Evolutionary conservation across 2,113 vertebrate species (phyloP).

Genomic region (Rhagologus leucostigma): DNA sequence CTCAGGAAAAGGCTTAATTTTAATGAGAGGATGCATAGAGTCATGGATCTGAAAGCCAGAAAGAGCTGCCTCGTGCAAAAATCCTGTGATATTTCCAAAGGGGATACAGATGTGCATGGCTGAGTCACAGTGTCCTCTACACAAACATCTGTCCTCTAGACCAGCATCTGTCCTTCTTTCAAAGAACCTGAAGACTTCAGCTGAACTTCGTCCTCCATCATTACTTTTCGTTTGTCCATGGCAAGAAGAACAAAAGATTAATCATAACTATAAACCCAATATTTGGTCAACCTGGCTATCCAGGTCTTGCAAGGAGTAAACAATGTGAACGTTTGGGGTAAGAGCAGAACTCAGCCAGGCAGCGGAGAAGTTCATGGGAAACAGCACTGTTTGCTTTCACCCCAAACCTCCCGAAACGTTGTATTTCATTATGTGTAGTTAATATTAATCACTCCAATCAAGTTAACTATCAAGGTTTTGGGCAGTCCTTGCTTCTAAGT

Average conservation of each 20-base stretch:
- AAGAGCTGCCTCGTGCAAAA: not conserved
- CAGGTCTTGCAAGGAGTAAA: not conserved
- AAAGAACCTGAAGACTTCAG: not conserved
- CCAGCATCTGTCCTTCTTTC: not conserved
- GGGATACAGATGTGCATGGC: not conserved
- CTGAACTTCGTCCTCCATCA: not conserved
- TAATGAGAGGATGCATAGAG: not conserved
- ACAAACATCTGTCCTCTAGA: not conserved
- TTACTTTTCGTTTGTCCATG: not conserved
- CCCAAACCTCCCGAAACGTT: not conserved
- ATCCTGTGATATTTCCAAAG: not conserved
- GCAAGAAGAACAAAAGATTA: not conserved
- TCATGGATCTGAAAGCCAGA: not conserved
- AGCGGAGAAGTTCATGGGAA: not conserved
- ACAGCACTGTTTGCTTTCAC: not conserved
- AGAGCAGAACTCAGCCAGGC: not conserved
- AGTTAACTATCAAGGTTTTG: not conserved
- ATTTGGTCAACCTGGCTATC: not conserved
- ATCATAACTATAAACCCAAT: not conserved
- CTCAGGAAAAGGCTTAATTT: not conserved
- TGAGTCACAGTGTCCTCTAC: not conserved
- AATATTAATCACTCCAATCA: not conserved
- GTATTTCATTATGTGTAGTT: not conserved
- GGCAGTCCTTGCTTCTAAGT: not conserved
- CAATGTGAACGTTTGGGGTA: not conserved